These are phyloP conservation scores for Mystacides longicornis DNA, from an alignment of 2,888 invertebrate species.

Conservation along the genomic window DNA sequence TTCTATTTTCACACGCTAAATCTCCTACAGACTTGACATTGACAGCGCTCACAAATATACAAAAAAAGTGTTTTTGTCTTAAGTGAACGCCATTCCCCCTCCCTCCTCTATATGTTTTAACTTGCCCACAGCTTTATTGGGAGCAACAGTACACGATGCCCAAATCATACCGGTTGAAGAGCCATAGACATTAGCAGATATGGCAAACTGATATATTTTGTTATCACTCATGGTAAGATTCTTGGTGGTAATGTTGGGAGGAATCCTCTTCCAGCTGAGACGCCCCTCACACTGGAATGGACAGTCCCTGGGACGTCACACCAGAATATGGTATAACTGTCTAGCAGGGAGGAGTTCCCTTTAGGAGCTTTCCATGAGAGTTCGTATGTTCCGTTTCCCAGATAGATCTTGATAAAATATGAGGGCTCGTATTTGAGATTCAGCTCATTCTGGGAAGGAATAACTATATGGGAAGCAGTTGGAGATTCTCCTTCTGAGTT, in stretches of 20 bases:
- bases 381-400: constrained; percentile 63
- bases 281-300: constrained; percentile 53
- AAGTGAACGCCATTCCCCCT: too few species aligned
- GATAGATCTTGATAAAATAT: constrained; percentile 64
- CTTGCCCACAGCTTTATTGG: constrained; percentile 44
- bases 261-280: constrained; percentile 41
- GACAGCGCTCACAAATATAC: constrained; percentile 32
- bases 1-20: too few species aligned
- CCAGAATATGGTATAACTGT: constrained; percentile 78
- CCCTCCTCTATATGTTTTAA: constrained; percentile 52
- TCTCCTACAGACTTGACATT: constrained; percentile 30
- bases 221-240: constrained; percentile 55
- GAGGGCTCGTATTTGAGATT: constrained; percentile 46
- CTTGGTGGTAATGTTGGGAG: constrained; percentile 40
- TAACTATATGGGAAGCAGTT: constrained; percentile 50
- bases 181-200: constrained; percentile 63
- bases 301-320: constrained; percentile 53
- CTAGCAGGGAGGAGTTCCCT: constrained; percentile 37
- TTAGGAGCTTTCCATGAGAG: constrained; percentile 64
- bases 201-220: constrained; percentile 67
- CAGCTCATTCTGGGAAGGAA: constrained; percentile 50
- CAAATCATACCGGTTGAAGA: constrained; percentile 80
- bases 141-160: constrained; percentile 55
- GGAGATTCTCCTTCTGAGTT: constrained; percentile 55
- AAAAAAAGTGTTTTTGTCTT: too few species aligned